Evolutionary conservation across 2,797 vertebrate species (phyloP), one percentile per base, ranked within the genome.

Genomic region (Liparis tanakae): DNA sequence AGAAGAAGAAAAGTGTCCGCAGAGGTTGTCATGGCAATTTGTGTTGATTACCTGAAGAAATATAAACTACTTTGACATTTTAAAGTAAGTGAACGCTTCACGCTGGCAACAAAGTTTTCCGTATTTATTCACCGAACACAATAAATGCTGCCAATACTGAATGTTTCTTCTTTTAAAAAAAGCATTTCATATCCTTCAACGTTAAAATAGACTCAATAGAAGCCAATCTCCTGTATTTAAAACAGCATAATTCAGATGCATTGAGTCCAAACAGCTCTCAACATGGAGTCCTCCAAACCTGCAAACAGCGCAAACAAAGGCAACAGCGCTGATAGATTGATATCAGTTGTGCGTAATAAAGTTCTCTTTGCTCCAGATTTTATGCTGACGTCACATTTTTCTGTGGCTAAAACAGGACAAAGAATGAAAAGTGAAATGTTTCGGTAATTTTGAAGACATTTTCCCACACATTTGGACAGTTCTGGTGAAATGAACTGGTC

Each of bases 41-140:
- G 50, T 48, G 9, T 39, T 46, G 20, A 63, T 50, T 22, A 33
- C 56, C 14, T 48, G 33, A 12, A 44, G 25, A 59, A 14, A 39
- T 34, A 37, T 4, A 10, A 10, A 20, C 2, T 2, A 60, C 18
- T 53, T 46, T 5, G 1, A 60, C 17, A 53, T 46, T 57, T 36
- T 50, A 20, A 2, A 18, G 43, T 12, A 50, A n/a, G 46, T 18
- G 46, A n/a, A 18, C 14, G 10, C 8, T 17, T 48, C 54, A 53
- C 44, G 56, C 51, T 53, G 73, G 67, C 46, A 20, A 66, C 10
- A 36, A 44, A 46, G 14, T 36, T 7, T 41, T 62, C 18, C 54
- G 6, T 22, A 25, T 20, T 25, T 33, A 53, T 33, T 17, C 2
- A 17, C 10, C 68, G 25, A 33, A 36, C 33, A 10, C 2, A 60